Percentiles rank a stretch among this genome's conserved stretches.
Conservation (phyloP, 2,888 invertebrate species). For the Anarsia innoxiella region DNA sequence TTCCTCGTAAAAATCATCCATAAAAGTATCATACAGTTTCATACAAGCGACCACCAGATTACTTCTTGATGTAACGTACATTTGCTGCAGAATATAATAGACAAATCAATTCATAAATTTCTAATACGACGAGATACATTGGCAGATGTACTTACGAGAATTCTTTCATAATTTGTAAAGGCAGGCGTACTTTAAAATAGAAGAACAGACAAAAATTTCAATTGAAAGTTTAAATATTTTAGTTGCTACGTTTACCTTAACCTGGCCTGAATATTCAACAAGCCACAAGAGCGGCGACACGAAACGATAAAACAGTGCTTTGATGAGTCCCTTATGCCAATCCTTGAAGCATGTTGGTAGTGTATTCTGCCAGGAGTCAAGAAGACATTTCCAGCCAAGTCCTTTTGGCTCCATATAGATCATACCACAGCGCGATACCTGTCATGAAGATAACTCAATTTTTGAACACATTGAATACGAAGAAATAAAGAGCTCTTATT, state of each 20-base stretch:
- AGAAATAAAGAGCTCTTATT: too few relatives aligned
- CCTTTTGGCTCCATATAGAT: constrained; percentile 94
- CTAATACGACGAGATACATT: too few relatives aligned
- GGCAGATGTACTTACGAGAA: too few relatives aligned
- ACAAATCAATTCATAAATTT: too few relatives aligned
- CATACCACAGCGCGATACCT: constrained; percentile 97
- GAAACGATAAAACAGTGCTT: constrained; percentile 85
- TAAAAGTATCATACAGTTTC: constrained; percentile 90
- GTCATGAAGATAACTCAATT: constrained; percentile 1
- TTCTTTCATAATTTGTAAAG: too few relatives aligned
- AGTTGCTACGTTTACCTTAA: constrained; percentile 76
- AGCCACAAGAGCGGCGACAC: constrained; percentile 86
- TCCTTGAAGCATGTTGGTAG: constrained; percentile 82
- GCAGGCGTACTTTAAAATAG: too few relatives aligned
- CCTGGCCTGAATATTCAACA: constrained; percentile 79
- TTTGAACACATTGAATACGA: too few relatives aligned
- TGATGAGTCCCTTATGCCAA: constrained; percentile 76
- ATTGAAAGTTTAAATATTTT: too few relatives aligned
- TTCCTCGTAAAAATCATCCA: constrained; percentile 91
- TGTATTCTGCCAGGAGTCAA: constrained; percentile 89
- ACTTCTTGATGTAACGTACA: constrained; percentile 88
- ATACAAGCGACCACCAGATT: constrained; percentile 87
- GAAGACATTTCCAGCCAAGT: constrained; percentile 93
- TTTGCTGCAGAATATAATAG: constrained; percentile 79
- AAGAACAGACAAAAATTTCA: too few relatives aligned